Conservation (phyloP, 2,797 vertebrate species). For the Gallinago solitaria region DNA sequence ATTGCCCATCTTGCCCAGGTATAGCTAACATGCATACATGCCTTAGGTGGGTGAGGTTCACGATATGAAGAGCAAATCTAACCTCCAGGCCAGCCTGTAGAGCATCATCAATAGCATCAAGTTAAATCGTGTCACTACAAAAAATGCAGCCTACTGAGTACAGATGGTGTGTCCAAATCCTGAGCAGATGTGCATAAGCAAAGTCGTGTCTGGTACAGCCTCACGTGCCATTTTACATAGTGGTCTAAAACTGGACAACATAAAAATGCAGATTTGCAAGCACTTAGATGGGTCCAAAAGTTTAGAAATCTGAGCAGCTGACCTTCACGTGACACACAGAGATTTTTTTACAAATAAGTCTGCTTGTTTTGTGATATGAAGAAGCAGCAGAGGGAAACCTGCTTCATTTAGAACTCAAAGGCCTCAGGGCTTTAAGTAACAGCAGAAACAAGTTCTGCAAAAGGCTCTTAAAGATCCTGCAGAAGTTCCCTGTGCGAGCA, state of each 20-base stretch:
- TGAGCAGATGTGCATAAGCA: fast-evolving
- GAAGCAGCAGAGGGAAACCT: neutral
- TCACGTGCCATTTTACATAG: neutral
- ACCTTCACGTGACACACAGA: fast-evolving
- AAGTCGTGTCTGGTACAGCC: neutral
- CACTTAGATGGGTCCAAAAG: neutral
- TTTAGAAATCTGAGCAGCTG: neutral
- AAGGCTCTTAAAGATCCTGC: neutral
- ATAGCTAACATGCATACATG: fast-evolving
- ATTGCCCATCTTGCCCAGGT: neutral
- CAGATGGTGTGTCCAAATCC: neutral
- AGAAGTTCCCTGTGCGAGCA: neutral
- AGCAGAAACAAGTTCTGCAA: neutral
- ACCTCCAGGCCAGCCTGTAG: neutral
- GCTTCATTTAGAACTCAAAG: neutral
- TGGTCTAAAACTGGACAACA: neutral
- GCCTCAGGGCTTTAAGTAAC: neutral
- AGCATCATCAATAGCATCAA: neutral
- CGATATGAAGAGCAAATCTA: neutral
- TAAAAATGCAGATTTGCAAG: neutral
- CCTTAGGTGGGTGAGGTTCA: neutral
- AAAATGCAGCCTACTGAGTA: neutral
- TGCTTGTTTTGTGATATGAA: neutral
- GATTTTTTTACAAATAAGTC: neutral
- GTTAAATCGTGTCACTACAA: neutral